Conservation (phyloP, 2,113 vertebrate genomes). For the Dermatemys mawii region DNA sequence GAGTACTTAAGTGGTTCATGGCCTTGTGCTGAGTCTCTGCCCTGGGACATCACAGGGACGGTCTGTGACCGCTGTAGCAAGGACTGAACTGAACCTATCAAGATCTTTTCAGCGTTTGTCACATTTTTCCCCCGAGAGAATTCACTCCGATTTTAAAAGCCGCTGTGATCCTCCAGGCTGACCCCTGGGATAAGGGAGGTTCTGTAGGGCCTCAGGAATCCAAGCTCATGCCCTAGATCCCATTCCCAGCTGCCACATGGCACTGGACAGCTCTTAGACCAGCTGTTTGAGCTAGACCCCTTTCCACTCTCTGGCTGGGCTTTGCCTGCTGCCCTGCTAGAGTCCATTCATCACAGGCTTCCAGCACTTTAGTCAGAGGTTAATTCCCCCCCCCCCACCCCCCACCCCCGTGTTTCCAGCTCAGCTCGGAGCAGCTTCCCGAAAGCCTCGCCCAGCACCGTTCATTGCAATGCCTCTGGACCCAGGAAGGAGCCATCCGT, state of each 20-base stretch:
- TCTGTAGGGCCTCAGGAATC: neutral
- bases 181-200: neutral
- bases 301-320: neutral
- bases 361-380: neutral
- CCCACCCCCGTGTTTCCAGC: too few species aligned
- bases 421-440: neutral
- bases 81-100: neutral
- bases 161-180: neutral
- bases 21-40: neutral
- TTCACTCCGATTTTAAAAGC: neutral
- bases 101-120: neutral
- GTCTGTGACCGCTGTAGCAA: neutral
- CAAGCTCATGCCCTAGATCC: neutral
- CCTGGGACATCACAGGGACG: too few species aligned
- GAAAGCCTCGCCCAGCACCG: neutral
- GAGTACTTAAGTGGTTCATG: neutral
- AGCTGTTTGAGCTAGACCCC: neutral
- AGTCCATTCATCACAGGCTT: neutral
- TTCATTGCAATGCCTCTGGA: neutral
- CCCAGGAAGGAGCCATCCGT: neutral
- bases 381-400: neutral
- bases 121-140: neutral
- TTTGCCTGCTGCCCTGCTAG: neutral
- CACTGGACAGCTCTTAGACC: neutral
- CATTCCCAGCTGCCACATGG: neutral